Evolutionary conservation across 1,140 invertebrate species (phyloP).

Genomic region (Drosophila pectinifera): DNA sequence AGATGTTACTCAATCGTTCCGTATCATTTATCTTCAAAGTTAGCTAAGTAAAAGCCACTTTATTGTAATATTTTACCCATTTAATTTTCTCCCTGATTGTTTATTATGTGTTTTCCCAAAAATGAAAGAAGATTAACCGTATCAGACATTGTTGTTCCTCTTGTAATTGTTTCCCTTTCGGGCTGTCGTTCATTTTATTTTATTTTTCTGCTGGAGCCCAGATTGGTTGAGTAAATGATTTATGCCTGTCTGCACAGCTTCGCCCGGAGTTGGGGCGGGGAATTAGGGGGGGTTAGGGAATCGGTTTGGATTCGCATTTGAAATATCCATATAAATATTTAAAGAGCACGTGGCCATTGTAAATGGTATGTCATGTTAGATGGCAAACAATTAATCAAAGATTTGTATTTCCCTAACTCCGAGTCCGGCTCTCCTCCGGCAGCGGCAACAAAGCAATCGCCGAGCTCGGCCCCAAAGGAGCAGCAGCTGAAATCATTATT

Average conservation of each 20-base stretch:
- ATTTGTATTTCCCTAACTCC: constrained; percentile 68
- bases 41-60: constrained; percentile 3
- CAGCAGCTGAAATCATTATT: constrained; percentile 29
- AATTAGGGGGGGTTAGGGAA: constrained; percentile 12
- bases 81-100: constrained; percentile 9
- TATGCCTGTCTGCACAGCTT: constrained; percentile 60
- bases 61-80: constrained; percentile 6
- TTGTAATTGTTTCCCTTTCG: constrained; percentile 38
- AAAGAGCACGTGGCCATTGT: constrained; percentile 81
- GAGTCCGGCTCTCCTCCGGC: constrained; percentile 6
- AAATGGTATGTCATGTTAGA: constrained; percentile 78
- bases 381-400: constrained; percentile 79
- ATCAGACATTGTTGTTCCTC: constrained; percentile 24
- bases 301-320: constrained; percentile 49
- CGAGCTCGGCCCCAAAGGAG: constrained; percentile 35
- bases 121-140: constrained; percentile 51
- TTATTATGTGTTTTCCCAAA: constrained; percentile 3
- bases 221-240: constrained; percentile 67
- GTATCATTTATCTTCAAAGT: constrained; percentile 1
- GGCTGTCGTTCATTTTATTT: constrained; percentile 17
- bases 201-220: not conserved
- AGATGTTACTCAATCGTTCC: too few species aligned
- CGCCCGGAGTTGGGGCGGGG: too few species aligned
- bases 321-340: constrained; percentile 71
- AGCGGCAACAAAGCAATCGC: constrained; percentile 25